Conservation (phyloP, 1,140 invertebrate genomes). For the Diprion similis region DNA sequence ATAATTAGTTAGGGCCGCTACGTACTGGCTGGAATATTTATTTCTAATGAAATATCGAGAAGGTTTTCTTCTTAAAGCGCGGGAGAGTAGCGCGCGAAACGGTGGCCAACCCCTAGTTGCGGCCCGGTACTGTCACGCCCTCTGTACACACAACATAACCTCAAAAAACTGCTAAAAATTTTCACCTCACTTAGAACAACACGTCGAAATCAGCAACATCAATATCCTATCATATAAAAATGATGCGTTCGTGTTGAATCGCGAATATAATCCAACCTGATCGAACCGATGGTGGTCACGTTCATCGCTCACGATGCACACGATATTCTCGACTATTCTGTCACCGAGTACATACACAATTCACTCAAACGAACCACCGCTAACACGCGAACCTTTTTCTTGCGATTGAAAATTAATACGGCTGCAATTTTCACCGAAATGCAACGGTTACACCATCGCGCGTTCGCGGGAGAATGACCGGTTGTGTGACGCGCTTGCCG, state of each 20-base stretch:
- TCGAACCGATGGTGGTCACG: background rate
- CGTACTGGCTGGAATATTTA: background rate
- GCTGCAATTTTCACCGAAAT: background rate
- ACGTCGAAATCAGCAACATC: background rate
- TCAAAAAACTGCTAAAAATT: slow-evolving; percentile 32
- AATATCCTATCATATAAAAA: background rate
- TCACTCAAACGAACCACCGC: background rate
- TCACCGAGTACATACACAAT: background rate
- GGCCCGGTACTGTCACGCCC: slow-evolving; percentile 49
- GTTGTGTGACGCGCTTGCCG: slow-evolving; percentile 3
- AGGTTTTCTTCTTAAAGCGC: slow-evolving; percentile 44
- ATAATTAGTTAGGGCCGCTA: background rate
- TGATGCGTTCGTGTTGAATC: background rate
- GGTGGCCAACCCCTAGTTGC: slow-evolving; percentile 52
- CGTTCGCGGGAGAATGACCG: slow-evolving; percentile 2
- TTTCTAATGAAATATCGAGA: background rate
- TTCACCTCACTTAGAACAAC: background rate
- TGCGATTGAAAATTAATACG: background rate
- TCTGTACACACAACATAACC: slow-evolving; percentile 59
- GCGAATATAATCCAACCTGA: background rate
- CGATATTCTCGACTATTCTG: background rate
- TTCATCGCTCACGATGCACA: background rate
- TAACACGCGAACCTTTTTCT: background rate
- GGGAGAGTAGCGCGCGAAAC: slow-evolving; percentile 60
- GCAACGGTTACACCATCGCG: background rate